Evolutionary conservation across 2,797 vertebrate species (phyloP), one percentile per base, ranked within the genome.

Genomic region (Stomatorhinus walkeri): DNA sequence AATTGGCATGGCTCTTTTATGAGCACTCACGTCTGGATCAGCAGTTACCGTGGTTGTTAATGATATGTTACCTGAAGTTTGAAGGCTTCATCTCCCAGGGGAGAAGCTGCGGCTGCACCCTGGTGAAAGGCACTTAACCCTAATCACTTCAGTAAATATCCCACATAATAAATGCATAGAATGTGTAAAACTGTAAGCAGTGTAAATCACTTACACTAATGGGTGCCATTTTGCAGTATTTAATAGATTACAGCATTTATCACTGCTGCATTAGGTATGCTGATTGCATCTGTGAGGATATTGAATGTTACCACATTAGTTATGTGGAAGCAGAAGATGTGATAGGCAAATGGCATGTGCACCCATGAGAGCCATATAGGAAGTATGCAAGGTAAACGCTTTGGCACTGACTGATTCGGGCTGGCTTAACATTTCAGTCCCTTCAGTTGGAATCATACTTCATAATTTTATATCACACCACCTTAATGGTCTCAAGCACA

Each of bases 261-360:
- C 81, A 49, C 81, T 48, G 81, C 43, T n/a, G 81, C 46, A 84
- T 84, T 49, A 49, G 81, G 9, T 84, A 49, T 84, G 46, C 81
- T 84, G 81, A 84, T 84, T 84, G 81, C n/a, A 43, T 84, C 46
- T 84, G 43, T 84, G 81, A 84, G 81, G 81, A 49, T 84, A 84
- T 84, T 49, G 81, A 84, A 84, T 48, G 81, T 46, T 84, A 46
- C 81, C 19, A 43, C 46, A 46, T 49, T 84, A 49, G 40, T 84
- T 84, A 49, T 49, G n/a, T 24, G 40, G 46, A 84, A 48, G 81
- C 36, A 46, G n/a, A 84, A 22, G 81, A 84, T 84, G 48, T 84
- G 81, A 84, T 49, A 84, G 49, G 81, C 81, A 22, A 40, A 48
- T 84, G 40, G 81, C 43, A 46, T 43, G 43, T 40, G 46, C 43